These are phyloP conservation scores for Sycobia sp. DNA, from an alignment of 1,140 invertebrate species.

Conservation along the genomic window DNA sequence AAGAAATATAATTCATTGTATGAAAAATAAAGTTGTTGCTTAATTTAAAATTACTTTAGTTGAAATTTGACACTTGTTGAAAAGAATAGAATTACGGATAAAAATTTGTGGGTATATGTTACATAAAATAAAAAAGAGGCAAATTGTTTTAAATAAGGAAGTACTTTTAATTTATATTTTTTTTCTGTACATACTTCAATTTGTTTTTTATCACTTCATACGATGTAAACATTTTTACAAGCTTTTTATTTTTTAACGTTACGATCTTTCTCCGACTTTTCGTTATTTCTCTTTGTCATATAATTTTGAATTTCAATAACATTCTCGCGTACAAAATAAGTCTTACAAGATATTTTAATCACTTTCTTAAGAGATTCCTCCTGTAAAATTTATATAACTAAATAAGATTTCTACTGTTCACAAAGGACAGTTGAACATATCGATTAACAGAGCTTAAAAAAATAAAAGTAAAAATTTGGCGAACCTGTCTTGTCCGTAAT, in stretches of 20 bases:
- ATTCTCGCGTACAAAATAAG: conserved; percentile 17
- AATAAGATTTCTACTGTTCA: not conserved
- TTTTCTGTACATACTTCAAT: conserved; percentile 22
- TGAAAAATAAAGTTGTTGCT: too few relatives aligned
- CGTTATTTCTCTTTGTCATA: not conserved
- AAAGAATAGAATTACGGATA: not conserved
- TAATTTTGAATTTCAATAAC: conserved; percentile 8
- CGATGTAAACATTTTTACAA: conserved; percentile 24
- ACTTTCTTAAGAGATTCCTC: not conserved
- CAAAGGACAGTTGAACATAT: not conserved
- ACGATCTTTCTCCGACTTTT: conserved; percentile 6
- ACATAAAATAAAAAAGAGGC: not conserved
- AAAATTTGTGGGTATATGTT: conserved; percentile 1
- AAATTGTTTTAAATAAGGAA: conserved; percentile 10
- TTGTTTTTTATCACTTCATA: conserved; percentile 20
- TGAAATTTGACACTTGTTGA: too few relatives aligned
- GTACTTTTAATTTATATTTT: conserved; percentile 29
- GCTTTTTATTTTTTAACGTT: conserved; percentile 1
- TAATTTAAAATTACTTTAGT: too few relatives aligned
- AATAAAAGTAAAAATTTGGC: conserved; percentile 18
- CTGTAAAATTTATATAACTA: conserved; percentile 7
- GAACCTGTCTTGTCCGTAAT: not conserved
- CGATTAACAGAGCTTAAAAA: conserved; percentile 14
- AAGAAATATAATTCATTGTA: too few relatives aligned
- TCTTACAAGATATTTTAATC: conserved; percentile 17